Base-by-base conservation (phyloP, 2,797 vertebrate species). In the Sciurus carolinensis region DNA sequence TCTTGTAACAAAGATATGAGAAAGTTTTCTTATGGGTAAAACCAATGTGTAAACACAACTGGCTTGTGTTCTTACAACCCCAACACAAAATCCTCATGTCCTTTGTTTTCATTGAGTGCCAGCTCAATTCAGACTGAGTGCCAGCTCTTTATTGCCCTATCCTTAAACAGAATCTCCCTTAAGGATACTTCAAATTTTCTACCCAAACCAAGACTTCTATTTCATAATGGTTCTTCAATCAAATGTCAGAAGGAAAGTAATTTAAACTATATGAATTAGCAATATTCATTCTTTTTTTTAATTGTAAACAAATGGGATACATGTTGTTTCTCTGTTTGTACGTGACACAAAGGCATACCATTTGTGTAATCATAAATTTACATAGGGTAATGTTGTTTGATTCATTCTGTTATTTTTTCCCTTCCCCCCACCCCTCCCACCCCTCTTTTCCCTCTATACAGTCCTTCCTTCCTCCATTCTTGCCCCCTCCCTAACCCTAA, bases 181-280 rank as follows among this genome's bases (percentile, higher is more conserved):
- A 94, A 62, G 22, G 30, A 66, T 36, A 42, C 33, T 85, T 82
- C 79, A 50, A 47, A 50, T 54, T 86, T 87, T 75, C 17, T 47
- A 54, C 28, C 18, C 28, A 33, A 66, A 85, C 54, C 11, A 52
- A 72, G 22, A 87, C 15, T 86, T 4, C 66, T 36, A 11, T 62
- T 90, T 76, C 39, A n/a, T 52, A 82, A 73, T 62, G 9, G 7
- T 81, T 85, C 59, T 39, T 91, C 33, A 62, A 72, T 73, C 47
- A 73, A 82, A 89, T 54, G 22, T 94, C 47, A 76, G n/a, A 67
- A 85, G n/a, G 42, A 75, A 83, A 67, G 66, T 12, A 84, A 79
- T 30, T 91, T 64, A 17, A 54, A 44, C n/a, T 67, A 44, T 13
- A 59, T 71, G 50, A 67, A 62, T 94, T 20, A 47, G 42, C n/a